A percentile compares a stretch with the other conserved stretches of the same genome.
phyloP scores from a whole-genome alignment of 2,797 vertebrate genomes.

The Cichlasoma orientale region DNA sequence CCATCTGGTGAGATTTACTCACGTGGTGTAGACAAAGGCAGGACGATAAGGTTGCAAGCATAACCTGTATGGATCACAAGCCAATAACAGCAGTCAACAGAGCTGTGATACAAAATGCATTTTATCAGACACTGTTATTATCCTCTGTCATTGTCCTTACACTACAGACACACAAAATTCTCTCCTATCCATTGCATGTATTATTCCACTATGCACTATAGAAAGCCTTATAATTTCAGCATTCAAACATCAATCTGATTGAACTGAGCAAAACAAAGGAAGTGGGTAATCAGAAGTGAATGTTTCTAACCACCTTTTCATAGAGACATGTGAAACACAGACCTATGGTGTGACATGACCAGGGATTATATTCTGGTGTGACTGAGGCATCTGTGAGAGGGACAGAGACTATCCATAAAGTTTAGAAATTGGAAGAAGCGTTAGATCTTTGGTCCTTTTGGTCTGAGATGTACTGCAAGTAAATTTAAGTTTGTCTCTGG shows the following conservation, averaged over 20 bases:
- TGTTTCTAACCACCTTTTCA: not conserved
- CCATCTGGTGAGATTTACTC: not conserved
- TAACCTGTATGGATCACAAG: not conserved
- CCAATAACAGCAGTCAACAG: not conserved
- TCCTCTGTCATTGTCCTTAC: not conserved
- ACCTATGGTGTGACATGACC: not conserved
- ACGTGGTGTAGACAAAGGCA: not conserved
- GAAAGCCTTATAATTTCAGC: not conserved
- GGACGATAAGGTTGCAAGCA: not conserved
- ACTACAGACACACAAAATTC: not conserved
- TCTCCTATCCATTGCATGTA: not conserved
- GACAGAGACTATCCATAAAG: constrained; percentile 12
- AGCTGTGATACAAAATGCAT: constrained; percentile 1
- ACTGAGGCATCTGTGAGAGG: not conserved
- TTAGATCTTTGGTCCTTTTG: constrained; percentile 17
- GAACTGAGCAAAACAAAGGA: not conserved
- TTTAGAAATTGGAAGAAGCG: constrained; percentile 33
- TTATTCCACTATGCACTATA: not conserved
- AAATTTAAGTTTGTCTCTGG: constrained; percentile 34
- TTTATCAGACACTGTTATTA: constrained; percentile 12
- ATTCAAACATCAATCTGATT: not conserved
- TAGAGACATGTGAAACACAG: not conserved
- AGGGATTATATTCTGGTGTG: not conserved
- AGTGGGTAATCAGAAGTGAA: not conserved
- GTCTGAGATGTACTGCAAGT: constrained; percentile 40